Conservation (phyloP, 2,888 invertebrate species). For the Pimpla rufipes region DNA sequence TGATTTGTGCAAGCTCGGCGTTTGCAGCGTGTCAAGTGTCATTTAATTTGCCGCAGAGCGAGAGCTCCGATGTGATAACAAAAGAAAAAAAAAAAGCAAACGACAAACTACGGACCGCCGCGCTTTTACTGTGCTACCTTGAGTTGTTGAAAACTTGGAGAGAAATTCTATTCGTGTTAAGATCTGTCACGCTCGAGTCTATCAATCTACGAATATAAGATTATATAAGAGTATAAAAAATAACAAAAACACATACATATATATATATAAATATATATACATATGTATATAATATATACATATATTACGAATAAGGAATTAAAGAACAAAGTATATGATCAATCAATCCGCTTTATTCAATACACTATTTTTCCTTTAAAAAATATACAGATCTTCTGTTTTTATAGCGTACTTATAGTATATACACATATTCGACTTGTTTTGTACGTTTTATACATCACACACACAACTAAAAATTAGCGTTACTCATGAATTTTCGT, state of each 20-base stretch:
- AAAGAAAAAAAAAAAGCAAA: constrained; percentile 48
- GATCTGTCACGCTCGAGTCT: constrained; percentile 78
- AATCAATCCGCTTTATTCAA: constrained; percentile 74
- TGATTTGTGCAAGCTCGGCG: neutral
- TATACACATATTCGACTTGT: constrained; percentile 48
- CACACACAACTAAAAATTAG: constrained; percentile 35
- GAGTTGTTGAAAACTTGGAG: constrained; percentile 79
- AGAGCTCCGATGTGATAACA: constrained; percentile 51
- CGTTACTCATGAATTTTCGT: constrained; percentile 46
- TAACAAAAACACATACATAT: too few relatives aligned
- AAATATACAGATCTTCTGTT: constrained; percentile 75
- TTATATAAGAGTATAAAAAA: constrained; percentile 56
- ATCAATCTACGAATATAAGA: constrained; percentile 72
- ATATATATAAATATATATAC: constrained; percentile 63
- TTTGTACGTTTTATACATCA: constrained; percentile 64
- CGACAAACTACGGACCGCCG: constrained; percentile 57
- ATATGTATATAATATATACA: constrained; percentile 72
- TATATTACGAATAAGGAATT: constrained; percentile 67
- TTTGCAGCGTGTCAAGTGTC: neutral
- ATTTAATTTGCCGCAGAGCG: constrained; percentile 24
- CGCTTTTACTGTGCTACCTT: constrained; percentile 80
- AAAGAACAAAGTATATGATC: constrained; percentile 74
- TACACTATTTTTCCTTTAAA: constrained; percentile 70
- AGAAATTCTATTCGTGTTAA: constrained; percentile 82
- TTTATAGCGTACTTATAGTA: constrained; percentile 54